A percentile compares a stretch with the other conserved stretches of the same genome.
Conservation (phyloP, 2,113 vertebrate genomes). For the Rhinolophus ferrumequinum region DNA sequence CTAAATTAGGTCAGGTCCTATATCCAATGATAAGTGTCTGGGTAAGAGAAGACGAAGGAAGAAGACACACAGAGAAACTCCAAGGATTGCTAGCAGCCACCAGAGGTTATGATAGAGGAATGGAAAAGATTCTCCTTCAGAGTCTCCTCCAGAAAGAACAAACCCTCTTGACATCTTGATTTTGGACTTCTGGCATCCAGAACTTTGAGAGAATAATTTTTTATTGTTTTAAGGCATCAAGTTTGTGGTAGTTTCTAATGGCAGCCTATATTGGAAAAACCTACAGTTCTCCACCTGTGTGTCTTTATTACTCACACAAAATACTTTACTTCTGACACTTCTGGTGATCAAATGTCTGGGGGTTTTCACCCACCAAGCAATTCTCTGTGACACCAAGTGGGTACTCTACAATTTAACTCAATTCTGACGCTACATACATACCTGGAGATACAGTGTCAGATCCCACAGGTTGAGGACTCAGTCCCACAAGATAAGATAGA, state of each 20-base stretch:
- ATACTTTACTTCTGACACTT: too few species aligned
- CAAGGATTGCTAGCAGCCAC: not conserved
- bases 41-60: not conserved
- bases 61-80: not conserved
- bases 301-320: too few species aligned
- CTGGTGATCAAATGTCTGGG: too few species aligned
- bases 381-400: too few species aligned
- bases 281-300: too few species aligned
- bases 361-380: too few species aligned
- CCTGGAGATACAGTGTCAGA: too few species aligned
- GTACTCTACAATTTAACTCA: too few species aligned
- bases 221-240: not conserved
- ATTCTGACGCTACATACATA: too few species aligned
- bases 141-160: not conserved
- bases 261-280: not conserved
- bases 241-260: not conserved
- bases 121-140: not conserved
- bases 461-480: too few species aligned
- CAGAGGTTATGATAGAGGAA: not conserved
- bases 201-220: conserved; percentile 6
- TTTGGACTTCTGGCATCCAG: not conserved
- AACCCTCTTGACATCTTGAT: not conserved
- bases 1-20: not conserved
- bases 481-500: too few species aligned
- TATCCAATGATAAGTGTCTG: not conserved